phyloP scores from a whole-genome alignment of 1,140 invertebrate genomes.

The Contarinia nasturtii region DNA sequence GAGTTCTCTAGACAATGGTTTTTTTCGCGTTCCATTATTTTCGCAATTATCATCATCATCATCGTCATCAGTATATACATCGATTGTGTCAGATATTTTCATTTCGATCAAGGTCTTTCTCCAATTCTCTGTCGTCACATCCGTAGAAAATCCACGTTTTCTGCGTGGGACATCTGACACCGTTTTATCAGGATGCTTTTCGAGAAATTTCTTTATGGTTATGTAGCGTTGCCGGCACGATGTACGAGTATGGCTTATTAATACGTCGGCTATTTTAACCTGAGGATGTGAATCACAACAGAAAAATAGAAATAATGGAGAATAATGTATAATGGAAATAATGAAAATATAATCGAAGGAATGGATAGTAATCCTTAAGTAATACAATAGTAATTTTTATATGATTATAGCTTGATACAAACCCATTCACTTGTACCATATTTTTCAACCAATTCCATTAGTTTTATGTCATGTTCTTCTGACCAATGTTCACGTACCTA shows the following conservation, averaged over 20 bases:
- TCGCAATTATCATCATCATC: too few species aligned
- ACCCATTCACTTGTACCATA: constrained; percentile 25
- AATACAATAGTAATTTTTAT: too few species aligned
- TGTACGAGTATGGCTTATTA: constrained; percentile 25
- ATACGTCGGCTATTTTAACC: constrained; percentile 19
- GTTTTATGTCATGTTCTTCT: constrained; percentile 22
- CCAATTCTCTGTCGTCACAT: constrained; percentile 16
- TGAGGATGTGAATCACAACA: too few species aligned
- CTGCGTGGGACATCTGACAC: constrained; percentile 17
- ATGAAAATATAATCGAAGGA: too few species aligned
- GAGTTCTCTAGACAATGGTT: too few species aligned
- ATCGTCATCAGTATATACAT: too few species aligned
- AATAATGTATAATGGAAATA: too few species aligned
- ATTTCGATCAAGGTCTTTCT: constrained; percentile 11
- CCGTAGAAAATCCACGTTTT: constrained; percentile 4
- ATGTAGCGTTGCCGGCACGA: constrained; percentile 27
- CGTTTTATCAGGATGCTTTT: constrained; percentile 15
- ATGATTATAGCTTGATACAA: too few species aligned
- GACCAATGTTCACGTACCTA: constrained; percentile 26
- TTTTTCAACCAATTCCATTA: constrained; percentile 21
- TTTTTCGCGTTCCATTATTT: too few species aligned
- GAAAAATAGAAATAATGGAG: too few species aligned
- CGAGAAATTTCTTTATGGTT: constrained; percentile 20
- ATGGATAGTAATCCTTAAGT: too few species aligned
- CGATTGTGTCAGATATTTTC: neutral